phyloP scores from a whole-genome alignment of 2,888 invertebrate species.

The Tryphoninae sp. region DNA sequence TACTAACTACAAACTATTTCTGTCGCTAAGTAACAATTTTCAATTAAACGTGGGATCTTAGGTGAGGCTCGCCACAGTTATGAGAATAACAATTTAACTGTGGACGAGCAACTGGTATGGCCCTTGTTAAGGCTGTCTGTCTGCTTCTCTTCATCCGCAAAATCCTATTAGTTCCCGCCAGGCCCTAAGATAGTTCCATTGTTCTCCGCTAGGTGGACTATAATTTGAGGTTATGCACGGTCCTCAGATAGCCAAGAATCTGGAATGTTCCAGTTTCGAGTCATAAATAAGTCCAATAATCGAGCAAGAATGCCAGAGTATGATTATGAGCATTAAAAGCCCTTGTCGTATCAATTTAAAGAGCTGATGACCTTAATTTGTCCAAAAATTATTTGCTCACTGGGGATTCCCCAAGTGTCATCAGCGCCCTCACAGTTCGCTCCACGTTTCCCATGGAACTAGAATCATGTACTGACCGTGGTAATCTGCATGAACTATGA shows the following conservation, averaged over 20 bases:
- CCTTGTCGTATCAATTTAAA: too few relatives aligned
- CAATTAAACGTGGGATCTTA: not conserved
- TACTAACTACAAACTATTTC: slow-evolving; percentile 50
- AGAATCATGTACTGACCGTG: not conserved
- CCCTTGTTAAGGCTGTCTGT: not conserved
- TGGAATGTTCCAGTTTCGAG: too few relatives aligned
- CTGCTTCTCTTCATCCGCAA: not conserved
- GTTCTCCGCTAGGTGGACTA: slow-evolving; percentile 6
- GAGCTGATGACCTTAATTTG: too few relatives aligned
- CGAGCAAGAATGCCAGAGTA: too few relatives aligned
- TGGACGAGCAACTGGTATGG: not conserved
- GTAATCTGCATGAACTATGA: not conserved
- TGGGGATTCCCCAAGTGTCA: too few relatives aligned
- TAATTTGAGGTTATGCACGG: not conserved
- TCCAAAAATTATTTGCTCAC: too few relatives aligned
- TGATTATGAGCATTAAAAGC: too few relatives aligned
- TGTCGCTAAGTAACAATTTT: slow-evolving; percentile 25
- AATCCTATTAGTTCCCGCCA: not conserved
- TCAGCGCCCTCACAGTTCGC: not conserved
- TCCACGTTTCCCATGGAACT: not conserved
- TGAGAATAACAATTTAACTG: not conserved
- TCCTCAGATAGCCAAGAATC: not conserved
- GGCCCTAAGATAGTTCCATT: not conserved
- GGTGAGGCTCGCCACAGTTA: not conserved
- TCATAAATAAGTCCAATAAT: too few relatives aligned